A percentile compares a stretch with the other conserved stretches of the same genome.
Conservation (phyloP, 2,888 invertebrate genomes). For the Calameuta pallipes region DNA sequence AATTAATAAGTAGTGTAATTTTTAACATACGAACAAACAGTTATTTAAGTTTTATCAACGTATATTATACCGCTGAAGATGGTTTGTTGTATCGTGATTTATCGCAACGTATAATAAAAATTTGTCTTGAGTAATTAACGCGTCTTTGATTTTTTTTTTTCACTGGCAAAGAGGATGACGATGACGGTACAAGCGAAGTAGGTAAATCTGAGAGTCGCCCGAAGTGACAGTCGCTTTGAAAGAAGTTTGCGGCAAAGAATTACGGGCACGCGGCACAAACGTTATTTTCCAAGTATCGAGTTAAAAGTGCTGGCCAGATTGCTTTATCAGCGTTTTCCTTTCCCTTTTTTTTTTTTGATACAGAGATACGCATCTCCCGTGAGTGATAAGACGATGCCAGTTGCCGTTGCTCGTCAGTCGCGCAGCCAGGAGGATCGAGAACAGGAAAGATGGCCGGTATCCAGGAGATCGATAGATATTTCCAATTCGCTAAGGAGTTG, state of each 20-base stretch:
- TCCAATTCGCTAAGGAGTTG: conserved; percentile 46
- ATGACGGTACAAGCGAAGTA: not conserved
- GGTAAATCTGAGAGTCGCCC: not conserved
- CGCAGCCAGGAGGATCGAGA: conserved; percentile 26
- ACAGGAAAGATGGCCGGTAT: conserved; percentile 40
- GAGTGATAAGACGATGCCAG: not conserved
- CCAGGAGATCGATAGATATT: conserved; percentile 42
- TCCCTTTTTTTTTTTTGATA: not conserved
- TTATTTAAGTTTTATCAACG: not conserved
- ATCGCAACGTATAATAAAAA: not conserved
- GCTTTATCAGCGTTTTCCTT: not conserved
- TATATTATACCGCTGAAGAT: not conserved
- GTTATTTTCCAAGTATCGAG: not conserved
- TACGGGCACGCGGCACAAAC: not conserved
- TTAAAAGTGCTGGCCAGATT: not conserved
- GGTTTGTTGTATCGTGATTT: not conserved
- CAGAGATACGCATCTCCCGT: not conserved
- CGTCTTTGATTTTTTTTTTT: not conserved
- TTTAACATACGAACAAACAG: not conserved
- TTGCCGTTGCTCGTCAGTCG: conserved; percentile 28
- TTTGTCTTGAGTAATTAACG: not conserved
- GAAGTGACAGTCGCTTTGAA: not conserved
- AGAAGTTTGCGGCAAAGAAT: not conserved
- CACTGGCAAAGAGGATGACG: not conserved
- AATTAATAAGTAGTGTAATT: not conserved